Evolutionary conservation across 2,113 vertebrate genomes (phyloP).

Genomic region (Sylvilagus bachmani): DNA sequence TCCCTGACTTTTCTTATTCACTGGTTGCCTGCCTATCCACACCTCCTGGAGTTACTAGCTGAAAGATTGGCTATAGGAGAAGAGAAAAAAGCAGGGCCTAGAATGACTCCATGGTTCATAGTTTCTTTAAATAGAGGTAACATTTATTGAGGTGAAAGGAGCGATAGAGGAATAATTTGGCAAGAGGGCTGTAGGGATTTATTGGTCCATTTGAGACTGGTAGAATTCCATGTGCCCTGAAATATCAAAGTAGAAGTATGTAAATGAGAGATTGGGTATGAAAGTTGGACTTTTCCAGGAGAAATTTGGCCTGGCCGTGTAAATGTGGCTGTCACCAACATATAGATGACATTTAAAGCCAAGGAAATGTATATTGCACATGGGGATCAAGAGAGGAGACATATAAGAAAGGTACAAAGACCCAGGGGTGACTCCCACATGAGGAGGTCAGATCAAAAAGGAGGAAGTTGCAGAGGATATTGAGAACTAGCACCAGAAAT

Average conservation of each 20-base stretch:
- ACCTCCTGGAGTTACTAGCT: background rate
- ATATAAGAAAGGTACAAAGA: background rate
- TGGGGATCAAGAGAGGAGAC: background rate
- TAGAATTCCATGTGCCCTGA: background rate
- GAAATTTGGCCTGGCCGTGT: background rate
- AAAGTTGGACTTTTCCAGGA: background rate
- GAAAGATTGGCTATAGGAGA: background rate
- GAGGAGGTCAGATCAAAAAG: background rate
- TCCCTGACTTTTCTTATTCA: too few relatives aligned
- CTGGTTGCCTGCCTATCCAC: too few relatives aligned
- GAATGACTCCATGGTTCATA: background rate
- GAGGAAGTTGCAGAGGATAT: background rate
- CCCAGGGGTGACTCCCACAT: background rate
- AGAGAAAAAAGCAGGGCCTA: background rate
- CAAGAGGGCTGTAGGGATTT: background rate
- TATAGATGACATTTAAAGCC: background rate
- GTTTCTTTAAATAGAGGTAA: background rate
- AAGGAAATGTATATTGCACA: background rate
- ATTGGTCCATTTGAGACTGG: background rate
- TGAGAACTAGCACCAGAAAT: background rate
- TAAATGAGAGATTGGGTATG: background rate
- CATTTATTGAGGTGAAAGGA: background rate
- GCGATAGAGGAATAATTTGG: background rate
- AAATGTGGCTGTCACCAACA: background rate
- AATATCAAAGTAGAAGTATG: conserved; percentile 1